Conservation (phyloP, 2,888 invertebrate species). For the Myathropa florea region DNA sequence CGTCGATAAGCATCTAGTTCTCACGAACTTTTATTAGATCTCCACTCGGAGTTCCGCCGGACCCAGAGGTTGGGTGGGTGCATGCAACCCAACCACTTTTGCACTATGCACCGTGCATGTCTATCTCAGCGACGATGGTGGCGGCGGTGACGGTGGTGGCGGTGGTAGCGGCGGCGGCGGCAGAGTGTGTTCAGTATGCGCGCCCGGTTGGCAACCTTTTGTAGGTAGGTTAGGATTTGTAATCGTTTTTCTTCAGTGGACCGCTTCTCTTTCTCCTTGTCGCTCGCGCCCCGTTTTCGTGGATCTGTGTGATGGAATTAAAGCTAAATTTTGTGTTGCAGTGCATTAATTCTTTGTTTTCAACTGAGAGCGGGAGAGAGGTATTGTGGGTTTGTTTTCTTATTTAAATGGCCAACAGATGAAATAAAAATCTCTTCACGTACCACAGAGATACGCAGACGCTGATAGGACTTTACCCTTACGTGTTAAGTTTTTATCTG, state of each 20-base stretch:
- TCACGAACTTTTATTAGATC: constrained; percentile 78
- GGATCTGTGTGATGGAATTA: constrained; percentile 58
- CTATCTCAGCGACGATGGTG: constrained; percentile 16
- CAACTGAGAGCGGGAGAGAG: background rate
- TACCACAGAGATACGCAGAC: constrained; percentile 61
- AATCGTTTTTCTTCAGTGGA: constrained; percentile 1
- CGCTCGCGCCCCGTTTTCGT: background rate
- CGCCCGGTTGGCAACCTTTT: constrained; percentile 62
- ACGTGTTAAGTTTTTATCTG: constrained; percentile 61
- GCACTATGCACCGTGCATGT: constrained; percentile 68
- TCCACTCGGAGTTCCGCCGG: constrained; percentile 70
- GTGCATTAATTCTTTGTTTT: constrained; percentile 67
- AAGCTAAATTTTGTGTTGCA: constrained; percentile 57
- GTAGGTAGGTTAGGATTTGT: constrained; percentile 53
- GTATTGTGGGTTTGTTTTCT: constrained; percentile 5
- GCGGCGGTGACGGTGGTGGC: background rate
- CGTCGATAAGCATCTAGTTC: constrained; percentile 79
- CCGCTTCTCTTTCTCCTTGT: background rate
- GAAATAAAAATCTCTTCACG: constrained; percentile 68
- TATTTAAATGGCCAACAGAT: constrained; percentile 48
- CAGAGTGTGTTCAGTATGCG: constrained; percentile 51
- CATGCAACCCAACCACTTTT: constrained; percentile 67
- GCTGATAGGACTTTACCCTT: constrained; percentile 55
- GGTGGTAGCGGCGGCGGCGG: background rate
- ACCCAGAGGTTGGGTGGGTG: constrained; percentile 71